phyloP scores from a whole-genome alignment of 2,797 vertebrate genomes.

The Eulemur rubriventer region DNA sequence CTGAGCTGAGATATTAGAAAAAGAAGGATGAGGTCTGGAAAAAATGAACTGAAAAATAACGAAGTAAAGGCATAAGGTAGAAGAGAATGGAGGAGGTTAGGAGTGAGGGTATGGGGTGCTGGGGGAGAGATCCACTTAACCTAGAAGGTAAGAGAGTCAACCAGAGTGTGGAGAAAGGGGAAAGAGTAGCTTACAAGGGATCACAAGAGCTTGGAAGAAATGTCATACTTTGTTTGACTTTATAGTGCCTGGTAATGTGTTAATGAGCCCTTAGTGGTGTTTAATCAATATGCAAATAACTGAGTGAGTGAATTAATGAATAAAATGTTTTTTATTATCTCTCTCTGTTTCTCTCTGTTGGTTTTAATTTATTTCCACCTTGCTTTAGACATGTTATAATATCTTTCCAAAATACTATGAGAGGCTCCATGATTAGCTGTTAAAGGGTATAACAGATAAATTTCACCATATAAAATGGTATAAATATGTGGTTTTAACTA shows the following conservation, averaged over 20 bases:
- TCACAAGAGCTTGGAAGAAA: neutral
- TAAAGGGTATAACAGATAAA: neutral
- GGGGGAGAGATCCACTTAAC: no score
- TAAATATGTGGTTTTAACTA: neutral
- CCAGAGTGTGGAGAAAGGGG: neutral
- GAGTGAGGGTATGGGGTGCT: neutral
- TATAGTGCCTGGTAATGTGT: neutral
- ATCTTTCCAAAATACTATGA: conserved; percentile 34
- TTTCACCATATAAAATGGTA: neutral
- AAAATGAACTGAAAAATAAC: neutral
- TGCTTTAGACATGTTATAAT: neutral
- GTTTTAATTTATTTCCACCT: conserved; percentile 50
- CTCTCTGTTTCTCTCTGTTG: neutral
- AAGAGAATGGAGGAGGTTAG: neutral
- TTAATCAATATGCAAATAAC: neutral
- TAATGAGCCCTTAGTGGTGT: neutral
- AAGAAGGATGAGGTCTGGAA: neutral
- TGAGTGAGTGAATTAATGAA: neutral
- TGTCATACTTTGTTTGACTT: neutral
- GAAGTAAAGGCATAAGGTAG: neutral
- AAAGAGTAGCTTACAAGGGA: neutral
- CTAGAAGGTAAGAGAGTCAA: neutral
- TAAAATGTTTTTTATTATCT: conserved; percentile 18
- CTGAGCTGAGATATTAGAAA: neutral
- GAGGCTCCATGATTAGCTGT: neutral